Evolutionary conservation across 2,113 vertebrate species (phyloP).

Genomic region (Oryzias curvinotus): DNA sequence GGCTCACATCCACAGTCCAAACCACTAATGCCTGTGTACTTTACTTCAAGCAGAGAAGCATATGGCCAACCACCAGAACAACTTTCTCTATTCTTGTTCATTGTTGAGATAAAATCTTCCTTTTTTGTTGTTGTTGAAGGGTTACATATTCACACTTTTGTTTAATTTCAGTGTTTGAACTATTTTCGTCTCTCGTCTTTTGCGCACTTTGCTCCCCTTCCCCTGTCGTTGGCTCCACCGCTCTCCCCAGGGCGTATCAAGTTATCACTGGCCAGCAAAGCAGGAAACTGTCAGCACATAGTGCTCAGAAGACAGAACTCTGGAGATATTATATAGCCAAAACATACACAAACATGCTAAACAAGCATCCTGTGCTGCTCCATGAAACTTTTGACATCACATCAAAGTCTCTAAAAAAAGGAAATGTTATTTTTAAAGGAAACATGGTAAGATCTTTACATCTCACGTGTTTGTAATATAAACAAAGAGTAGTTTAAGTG

Average conservation of each 20-base stretch:
- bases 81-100: slow-evolving; percentile 2
- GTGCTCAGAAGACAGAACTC: slow-evolving; percentile 45
- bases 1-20: slow-evolving; percentile 24
- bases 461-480: background rate
- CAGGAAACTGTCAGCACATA: slow-evolving; percentile 63
- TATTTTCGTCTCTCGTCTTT: slow-evolving; percentile 14
- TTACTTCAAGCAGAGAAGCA: slow-evolving; percentile 14
- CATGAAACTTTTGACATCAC: background rate
- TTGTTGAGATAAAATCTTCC: slow-evolving; percentile 6
- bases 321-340: slow-evolving; percentile 33
- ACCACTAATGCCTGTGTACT: slow-evolving; percentile 20
- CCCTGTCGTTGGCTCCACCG: slow-evolving; percentile 8
- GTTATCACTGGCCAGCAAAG: slow-evolving; percentile 62
- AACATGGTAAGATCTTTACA: background rate
- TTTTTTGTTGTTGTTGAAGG: background rate
- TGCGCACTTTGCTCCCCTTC: slow-evolving; percentile 10
- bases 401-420: background rate
- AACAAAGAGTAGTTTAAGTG: too few species aligned
- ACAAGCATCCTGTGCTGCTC: background rate
- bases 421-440: background rate
- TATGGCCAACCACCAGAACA: slow-evolving; percentile 2
- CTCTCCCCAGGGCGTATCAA: slow-evolving; percentile 63
- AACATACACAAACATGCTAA: slow-evolving; percentile 1
- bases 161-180: slow-evolving; percentile 7
- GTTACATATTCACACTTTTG: background rate